Base-by-base conservation (phyloP, 2,888 invertebrate species). In the Artemia sinica region DNA sequence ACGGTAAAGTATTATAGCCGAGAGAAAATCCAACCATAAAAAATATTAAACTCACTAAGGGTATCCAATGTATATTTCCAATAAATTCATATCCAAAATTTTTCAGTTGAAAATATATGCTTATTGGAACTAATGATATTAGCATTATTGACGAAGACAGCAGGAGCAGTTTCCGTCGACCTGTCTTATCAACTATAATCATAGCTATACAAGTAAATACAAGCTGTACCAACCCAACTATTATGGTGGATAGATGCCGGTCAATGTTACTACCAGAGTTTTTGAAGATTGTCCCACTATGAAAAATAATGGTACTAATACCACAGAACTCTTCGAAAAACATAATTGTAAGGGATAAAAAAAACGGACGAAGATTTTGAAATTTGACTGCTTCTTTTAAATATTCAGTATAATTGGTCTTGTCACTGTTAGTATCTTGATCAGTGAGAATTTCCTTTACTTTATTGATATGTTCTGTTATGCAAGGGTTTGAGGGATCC, bases 281-380 rank as follows among this genome's bases (percentile, higher is more conserved):
- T 70, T 75, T 73, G 73, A 79, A 78, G 58, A 79, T 79, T 5
- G 75, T 72, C 4, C 76, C 77, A 6, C 77, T 76, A 71, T 77
- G 79, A 72, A 79, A 79, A 76, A 79, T 76, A 67, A 79, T 75
- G 49, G 77, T 78, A 74, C 79, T 79, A 11, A 79, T 78, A 6
- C 79, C 79, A 70, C 75, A 76, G 8, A 77, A 74, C 70, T 79
- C 79, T 70, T 79, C 79, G 67, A 79, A 77, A 9, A 77, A 71
- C 77, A 78, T 78, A n/a, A 79, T 73, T 5, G 73, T 71, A 0
- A 77, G 69, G 4, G 75, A 73, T 9, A 79, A 74, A 8, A 74
- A 70, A n/a, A 79, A 70, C 2, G 79, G 79, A 65, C 74, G 73
- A 8, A 58, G 28, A 28, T 58, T 58, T 28, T 41, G 41, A 41